Percentiles rank a stretch among this genome's conserved stretches.
These are phyloP conservation scores for Chaetorhynchus papuensis DNA, from an alignment of 2,113 vertebrate species.

Conservation along the genomic window DNA sequence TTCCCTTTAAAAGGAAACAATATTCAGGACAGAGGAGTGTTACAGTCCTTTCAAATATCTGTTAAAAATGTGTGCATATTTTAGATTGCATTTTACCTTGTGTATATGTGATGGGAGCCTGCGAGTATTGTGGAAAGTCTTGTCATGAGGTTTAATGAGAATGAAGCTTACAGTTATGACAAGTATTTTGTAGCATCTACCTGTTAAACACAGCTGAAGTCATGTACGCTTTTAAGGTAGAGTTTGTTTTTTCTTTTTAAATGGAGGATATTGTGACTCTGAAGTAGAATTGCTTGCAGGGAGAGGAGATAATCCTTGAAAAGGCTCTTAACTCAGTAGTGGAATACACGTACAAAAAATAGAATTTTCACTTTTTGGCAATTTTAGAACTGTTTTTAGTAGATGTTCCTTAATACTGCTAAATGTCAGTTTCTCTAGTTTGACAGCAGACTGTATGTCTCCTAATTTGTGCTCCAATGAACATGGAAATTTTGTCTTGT, in stretches of 20 bases:
- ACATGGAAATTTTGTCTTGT: neutral
- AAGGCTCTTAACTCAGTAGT: neutral
- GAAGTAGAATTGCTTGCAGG: neutral
- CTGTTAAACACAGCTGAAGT: neutral
- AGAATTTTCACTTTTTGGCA: fast-evolving
- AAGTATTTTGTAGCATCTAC: neutral
- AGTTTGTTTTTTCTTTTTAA: neutral
- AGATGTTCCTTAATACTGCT: neutral
- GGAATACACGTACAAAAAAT: neutral
- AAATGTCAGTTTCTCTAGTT: neutral
- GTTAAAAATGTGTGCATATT: neutral
- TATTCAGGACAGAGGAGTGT: neutral
- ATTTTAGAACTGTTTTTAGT: neutral
- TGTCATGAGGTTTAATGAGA: neutral
- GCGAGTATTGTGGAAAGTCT: neutral
- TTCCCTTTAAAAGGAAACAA: neutral
- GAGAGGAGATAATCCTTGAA: neutral
- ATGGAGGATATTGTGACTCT: neutral
- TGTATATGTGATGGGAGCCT: neutral
- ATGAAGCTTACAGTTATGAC: neutral
- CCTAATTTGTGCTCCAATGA: neutral
- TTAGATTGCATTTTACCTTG: neutral
- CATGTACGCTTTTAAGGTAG: neutral
- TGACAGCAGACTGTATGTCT: neutral
- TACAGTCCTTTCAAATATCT: neutral